Evolutionary conservation across 2,888 invertebrate species (phyloP), one percentile per base, ranked within the genome.

Genomic region (Tuberolachnus salignus): DNA sequence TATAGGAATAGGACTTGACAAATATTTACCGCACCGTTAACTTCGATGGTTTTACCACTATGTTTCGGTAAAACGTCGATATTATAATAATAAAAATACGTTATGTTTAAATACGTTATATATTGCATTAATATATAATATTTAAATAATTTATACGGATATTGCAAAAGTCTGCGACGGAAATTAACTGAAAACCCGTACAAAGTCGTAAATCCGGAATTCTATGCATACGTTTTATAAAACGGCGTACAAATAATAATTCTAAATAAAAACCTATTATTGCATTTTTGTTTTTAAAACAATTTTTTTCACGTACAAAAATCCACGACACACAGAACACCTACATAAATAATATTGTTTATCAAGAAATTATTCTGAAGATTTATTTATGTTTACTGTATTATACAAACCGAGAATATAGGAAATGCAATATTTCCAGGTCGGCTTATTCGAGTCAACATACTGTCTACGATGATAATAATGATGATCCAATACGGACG

Each of bases 391-490:
- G n/a, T n/a, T n/a, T n/a, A n/a, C n/a, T n/a, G n/a, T n/a, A 51
- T 51, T n/a, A n/a, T 8, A n/a, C 51, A n/a, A 8, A 51, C 51
- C 51, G 51, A 51, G 16, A 51, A 51, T n/a, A 51, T n/a, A 51
- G 16, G n/a, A n/a, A n/a, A n/a, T n/a, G n/a, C n/a, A n/a, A n/a
- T n/a, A n/a, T n/a, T n/a, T 34, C 44, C n/a, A 59, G 26, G 14
- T 46, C 49, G 13, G 67, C 4, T 9, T 26, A n/a, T 26, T 14
- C 2, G 23, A 70, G 13, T 59, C 57, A 49, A 59, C 46, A 71
- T 23, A 71, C 46, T 59, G 59, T 71, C 46, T 59, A 59, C 71
- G 14, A 59, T 19, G 13, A 71, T 19, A 59, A 26, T 49, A 10
- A 71, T 71, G 3, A 49, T 59, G 46, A 34, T 53, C 34, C 34